Evolutionary conservation across 2,888 invertebrate species (phyloP).

Genomic region (Tanypteryx hageni): DNA sequence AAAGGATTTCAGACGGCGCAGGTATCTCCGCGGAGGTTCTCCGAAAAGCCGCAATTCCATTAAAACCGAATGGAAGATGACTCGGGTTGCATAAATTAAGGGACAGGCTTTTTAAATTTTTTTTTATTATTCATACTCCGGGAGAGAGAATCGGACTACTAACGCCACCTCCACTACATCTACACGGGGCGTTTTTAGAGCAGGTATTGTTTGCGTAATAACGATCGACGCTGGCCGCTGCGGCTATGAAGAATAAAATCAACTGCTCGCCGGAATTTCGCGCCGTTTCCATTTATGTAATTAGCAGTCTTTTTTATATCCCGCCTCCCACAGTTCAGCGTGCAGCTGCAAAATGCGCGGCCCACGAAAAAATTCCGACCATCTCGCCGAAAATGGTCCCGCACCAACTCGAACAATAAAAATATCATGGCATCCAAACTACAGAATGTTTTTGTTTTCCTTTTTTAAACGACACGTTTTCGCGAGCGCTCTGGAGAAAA

Average conservation of each 20-base stretch:
- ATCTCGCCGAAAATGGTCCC: not conserved
- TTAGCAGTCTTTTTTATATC: not conserved
- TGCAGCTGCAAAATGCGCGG: not conserved
- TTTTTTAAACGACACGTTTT: too few species aligned
- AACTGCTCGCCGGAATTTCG: not conserved
- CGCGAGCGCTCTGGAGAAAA: too few species aligned
- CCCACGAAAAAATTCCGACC: not conserved
- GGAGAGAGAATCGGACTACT: not conserved
- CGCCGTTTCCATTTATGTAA: too few species aligned
- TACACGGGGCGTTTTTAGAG: not conserved
- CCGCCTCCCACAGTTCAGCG: not conserved
- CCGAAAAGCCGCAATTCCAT: conserved; percentile 52
- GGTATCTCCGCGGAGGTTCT: not conserved
- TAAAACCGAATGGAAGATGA: conserved; percentile 41
- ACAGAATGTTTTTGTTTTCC: too few species aligned
- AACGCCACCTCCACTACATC: not conserved
- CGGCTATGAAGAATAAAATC: not conserved
- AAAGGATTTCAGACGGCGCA: conserved; percentile 34
- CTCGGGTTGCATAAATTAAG: conserved; percentile 56
- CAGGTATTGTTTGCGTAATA: conserved; percentile 29
- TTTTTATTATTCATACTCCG: not conserved
- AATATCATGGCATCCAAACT: too few species aligned
- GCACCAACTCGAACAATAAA: not conserved
- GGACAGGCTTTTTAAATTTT: not conserved
- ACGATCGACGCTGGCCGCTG: not conserved